Evolutionary conservation across 2,113 vertebrate species (phyloP).

Genomic region (Nannospalax galili): DNA sequence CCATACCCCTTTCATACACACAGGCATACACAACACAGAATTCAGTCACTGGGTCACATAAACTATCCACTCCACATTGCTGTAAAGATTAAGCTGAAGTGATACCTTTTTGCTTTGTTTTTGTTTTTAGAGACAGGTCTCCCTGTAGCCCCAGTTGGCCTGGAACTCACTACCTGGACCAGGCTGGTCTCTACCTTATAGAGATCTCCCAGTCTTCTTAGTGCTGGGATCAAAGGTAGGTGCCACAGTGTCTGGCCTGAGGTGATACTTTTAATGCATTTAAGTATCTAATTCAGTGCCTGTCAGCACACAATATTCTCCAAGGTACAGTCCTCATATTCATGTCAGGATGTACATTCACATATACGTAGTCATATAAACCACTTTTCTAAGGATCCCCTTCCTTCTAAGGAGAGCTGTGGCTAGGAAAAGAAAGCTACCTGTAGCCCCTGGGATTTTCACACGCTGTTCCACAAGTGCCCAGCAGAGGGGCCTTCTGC

Average conservation of each 20-base stretch:
- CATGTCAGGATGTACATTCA: not conserved
- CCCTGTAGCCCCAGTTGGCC: no score
- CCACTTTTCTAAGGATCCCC: not conserved
- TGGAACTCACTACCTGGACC: no score
- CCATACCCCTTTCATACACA: not conserved
- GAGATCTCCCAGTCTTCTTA: no score
- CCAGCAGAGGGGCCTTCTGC: slow-evolving; percentile 51
- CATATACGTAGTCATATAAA: not conserved
- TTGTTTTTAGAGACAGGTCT: no score
- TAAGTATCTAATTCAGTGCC: not conserved
- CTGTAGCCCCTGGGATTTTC: not conserved
- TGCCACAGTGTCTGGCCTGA: not conserved
- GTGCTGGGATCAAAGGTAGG: no score
- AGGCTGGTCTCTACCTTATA: no score
- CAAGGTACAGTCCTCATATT: not conserved
- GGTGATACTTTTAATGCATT: not conserved
- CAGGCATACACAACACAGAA: not conserved
- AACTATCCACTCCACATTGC: not conserved
- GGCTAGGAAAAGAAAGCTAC: slow-evolving; percentile 25
- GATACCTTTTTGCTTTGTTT: no score
- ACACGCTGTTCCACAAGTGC: not conserved
- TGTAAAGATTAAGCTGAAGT: not conserved
- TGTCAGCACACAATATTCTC: not conserved
- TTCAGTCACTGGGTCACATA: not conserved
- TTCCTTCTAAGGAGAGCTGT: slow-evolving; percentile 23